A percentile compares a stretch with the other conserved stretches of the same genome.
phyloP scores from a whole-genome alignment of 1,140 invertebrate species.

The Caenorhabditis tropicalis region DNA sequence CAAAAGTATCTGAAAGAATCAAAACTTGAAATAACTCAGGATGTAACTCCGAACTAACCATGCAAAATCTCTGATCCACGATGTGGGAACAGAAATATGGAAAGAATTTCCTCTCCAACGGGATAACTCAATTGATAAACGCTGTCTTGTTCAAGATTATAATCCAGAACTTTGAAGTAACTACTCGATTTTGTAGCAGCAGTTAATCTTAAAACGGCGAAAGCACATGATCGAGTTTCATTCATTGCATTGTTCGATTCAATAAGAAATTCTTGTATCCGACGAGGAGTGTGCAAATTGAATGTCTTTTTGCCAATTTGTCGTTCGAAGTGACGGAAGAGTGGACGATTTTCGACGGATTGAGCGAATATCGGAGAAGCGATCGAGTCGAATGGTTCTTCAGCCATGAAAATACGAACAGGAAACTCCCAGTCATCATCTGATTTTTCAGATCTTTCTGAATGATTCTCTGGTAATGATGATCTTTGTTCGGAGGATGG shows the following conservation, averaged over 20 bases:
- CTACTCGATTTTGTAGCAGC: background rate
- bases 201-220: background rate
- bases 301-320: background rate
- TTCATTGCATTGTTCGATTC: conserved; percentile 33
- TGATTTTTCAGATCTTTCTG: background rate
- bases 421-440: background rate
- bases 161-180: background rate
- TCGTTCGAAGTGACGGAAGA: conserved; percentile 3
- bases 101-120: background rate
- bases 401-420: background rate
- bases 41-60: background rate
- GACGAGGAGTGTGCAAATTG: conserved; percentile 29
- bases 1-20: background rate
- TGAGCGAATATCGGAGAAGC: conserved; percentile 5
- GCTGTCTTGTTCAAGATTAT: background rate
- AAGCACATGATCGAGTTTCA: conserved; percentile 1
- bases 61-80: conserved; percentile 16
- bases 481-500: background rate
- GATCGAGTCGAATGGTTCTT: background rate
- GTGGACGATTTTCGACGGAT: background rate
- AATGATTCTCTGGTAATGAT: background rate
- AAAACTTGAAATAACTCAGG: background rate
- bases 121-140: background rate
- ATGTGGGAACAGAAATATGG: background rate
- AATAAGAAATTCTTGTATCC: background rate